Conservation (phyloP, 2,113 vertebrate genomes). For the Erinaceus europaeus region DNA sequence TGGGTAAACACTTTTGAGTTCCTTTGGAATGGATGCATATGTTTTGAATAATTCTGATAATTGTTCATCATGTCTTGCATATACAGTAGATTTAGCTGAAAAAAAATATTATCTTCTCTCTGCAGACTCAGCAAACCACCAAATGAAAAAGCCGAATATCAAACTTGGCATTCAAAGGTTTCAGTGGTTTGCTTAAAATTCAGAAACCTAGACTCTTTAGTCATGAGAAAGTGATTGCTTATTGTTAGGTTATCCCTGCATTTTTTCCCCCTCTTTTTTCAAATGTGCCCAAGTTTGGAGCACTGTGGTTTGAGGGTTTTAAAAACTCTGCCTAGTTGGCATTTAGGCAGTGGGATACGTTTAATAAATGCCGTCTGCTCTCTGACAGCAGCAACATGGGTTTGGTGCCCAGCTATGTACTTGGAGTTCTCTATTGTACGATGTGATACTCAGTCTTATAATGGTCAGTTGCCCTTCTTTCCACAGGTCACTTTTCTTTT, state of each 20-base stretch:
- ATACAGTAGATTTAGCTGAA: neutral
- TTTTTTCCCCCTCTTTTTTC: too few species aligned
- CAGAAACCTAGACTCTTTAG: neutral
- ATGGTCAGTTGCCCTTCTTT: too few species aligned
- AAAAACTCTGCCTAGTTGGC: neutral
- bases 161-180: neutral
- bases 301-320: neutral
- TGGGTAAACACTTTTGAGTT: neutral
- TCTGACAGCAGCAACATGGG: neutral
- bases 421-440: too few species aligned
- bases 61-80: neutral
- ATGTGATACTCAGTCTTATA: too few species aligned
- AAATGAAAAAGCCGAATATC: neutral
- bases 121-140: neutral
- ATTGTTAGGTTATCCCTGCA: too few species aligned
- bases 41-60: neutral
- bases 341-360: too few species aligned
- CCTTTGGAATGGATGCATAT: neutral
- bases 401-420: too few species aligned
- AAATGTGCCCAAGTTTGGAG: neutral
- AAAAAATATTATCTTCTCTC: neutral
- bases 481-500: too few species aligned
- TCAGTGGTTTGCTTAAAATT: neutral
- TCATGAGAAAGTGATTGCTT: neutral
- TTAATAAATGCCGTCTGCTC: neutral